These are phyloP conservation scores for Cyrtodaria siliqua DNA, from an alignment of 2,888 invertebrate species.

Conservation along the genomic window DNA sequence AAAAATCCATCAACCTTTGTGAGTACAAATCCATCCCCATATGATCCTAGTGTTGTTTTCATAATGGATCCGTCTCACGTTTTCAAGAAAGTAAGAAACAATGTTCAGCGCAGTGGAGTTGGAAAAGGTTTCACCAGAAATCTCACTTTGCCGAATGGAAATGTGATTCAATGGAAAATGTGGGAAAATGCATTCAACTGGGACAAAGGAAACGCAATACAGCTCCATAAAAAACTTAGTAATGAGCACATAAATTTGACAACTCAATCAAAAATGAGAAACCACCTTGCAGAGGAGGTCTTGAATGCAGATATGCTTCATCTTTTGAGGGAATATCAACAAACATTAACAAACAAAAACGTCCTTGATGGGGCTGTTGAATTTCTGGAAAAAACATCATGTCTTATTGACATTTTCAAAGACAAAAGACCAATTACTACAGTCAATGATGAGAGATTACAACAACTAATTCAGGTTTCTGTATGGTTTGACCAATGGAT, in stretches of 20 bases:
- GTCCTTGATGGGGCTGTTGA: constrained; percentile 39
- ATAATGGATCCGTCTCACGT: constrained; percentile 51
- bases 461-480: constrained; percentile 11
- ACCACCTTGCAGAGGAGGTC: constrained; percentile 59
- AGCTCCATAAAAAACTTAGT: constrained; percentile 54
- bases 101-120: constrained; percentile 47
- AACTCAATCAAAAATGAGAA: constrained; percentile 53
- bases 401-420: constrained; percentile 33
- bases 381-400: constrained; percentile 27
- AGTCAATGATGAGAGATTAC: constrained; percentile 27
- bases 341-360: constrained; percentile 17
- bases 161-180: constrained; percentile 55
- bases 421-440: constrained; percentile 21
- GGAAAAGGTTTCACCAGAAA: constrained; percentile 22
- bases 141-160: constrained; percentile 8
- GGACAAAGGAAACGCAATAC: constrained; percentile 48
- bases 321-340: constrained; percentile 29
- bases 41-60: constrained; percentile 21
- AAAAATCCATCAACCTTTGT: constrained; percentile 13
- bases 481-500: constrained; percentile 23
- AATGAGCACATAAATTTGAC: constrained; percentile 49
- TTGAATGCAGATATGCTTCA: constrained; percentile 51
- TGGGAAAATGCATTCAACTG: constrained; percentile 49
- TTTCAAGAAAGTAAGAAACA: constrained; percentile 61
- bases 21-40: constrained; percentile 21